Evolutionary conservation across 2,888 invertebrate genomes (phyloP).

Genomic region (Sarcophaga variegata): DNA sequence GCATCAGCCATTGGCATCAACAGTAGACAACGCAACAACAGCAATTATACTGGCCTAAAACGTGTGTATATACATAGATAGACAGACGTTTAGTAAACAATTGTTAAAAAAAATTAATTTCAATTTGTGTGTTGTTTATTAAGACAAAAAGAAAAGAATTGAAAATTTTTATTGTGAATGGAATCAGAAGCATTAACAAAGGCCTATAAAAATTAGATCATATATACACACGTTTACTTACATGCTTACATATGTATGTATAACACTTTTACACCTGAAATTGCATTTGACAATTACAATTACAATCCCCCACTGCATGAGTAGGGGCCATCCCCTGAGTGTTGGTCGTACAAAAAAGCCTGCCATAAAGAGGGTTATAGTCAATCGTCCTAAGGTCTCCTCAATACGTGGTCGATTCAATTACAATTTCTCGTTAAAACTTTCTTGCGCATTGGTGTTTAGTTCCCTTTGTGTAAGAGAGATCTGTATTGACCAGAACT

Average conservation of each 20-base stretch:
- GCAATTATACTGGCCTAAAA: conserved; percentile 30
- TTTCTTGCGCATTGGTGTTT: no score
- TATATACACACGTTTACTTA: background rate
- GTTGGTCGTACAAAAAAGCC: no score
- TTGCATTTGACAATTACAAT: background rate
- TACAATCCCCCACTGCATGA: no score
- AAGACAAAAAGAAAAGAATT: conserved; percentile 6
- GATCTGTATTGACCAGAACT: no score
- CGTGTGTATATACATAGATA: conserved; percentile 18
- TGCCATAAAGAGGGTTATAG: no score
- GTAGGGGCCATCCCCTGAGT: no score
- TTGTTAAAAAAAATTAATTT: conserved; percentile 61
- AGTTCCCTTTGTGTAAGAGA: no score
- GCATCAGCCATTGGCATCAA: conserved; percentile 43
- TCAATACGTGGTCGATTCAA: no score
- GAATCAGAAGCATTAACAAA: conserved; percentile 42
- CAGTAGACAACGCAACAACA: conserved; percentile 18
- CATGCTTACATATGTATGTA: background rate
- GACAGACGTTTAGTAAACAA: conserved; percentile 57
- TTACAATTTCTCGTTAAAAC: no score
- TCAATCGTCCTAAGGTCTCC: no score
- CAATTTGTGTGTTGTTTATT: conserved; percentile 52
- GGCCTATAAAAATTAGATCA: conserved; percentile 53
- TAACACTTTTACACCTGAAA: conserved; percentile 34
- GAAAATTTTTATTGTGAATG: conserved; percentile 44